Conservation (phyloP, 2,113 vertebrate species). For the Spea bombifrons region DNA sequence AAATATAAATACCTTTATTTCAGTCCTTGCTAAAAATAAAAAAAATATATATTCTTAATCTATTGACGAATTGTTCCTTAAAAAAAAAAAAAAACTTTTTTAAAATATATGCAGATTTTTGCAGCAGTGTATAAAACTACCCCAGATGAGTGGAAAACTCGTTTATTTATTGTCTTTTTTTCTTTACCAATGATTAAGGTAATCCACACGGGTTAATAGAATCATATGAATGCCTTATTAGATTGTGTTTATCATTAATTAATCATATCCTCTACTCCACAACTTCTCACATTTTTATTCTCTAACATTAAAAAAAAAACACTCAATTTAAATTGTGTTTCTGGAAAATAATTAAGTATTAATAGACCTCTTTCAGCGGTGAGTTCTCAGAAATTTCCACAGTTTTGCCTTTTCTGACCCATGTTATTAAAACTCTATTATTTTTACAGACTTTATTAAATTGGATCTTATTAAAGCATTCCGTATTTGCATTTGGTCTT, state of each 20-base stretch:
- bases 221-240: neutral
- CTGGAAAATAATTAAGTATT: constrained; percentile 85
- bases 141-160: neutral
- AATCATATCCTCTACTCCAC: constrained; percentile 19
- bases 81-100: no score
- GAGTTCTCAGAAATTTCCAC: constrained; percentile 77
- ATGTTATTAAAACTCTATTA: constrained; percentile 83
- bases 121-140: no score
- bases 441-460: constrained; percentile 99
- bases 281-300: constrained; percentile 16
- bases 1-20: no score
- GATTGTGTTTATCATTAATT: constrained; percentile 29
- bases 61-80: no score
- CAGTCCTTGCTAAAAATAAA: no score
- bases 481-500: constrained; percentile 99
- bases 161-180: constrained; percentile 22
- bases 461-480: constrained; percentile 97
- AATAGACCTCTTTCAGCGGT: constrained; percentile 78
- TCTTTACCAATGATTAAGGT: constrained; percentile 22
- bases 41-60: no score
- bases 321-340: constrained; percentile 81
- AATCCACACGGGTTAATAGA: constrained; percentile 7
- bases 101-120: no score
- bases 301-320: constrained; percentile 59
- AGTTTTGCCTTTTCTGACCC: constrained; percentile 84